These are phyloP conservation scores for Clarias laeviceps DNA, from an alignment of 2,797 vertebrate genomes.

Conservation along the genomic window DNA sequence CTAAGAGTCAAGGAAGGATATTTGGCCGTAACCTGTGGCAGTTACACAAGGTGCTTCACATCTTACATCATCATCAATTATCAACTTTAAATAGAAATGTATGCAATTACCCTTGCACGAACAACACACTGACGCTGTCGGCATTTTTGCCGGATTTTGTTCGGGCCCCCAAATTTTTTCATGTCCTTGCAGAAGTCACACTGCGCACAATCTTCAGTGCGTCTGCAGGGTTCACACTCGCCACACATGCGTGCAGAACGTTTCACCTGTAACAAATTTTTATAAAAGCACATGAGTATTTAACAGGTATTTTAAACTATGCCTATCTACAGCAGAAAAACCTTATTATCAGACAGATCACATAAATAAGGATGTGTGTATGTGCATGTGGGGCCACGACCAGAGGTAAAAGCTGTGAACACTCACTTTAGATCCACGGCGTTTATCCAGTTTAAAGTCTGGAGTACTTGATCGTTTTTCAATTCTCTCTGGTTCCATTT, in stretches of 20 bases:
- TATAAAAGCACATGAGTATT: not conserved
- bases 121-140: constrained; percentile 92
- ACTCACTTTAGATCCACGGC: constrained; percentile 78
- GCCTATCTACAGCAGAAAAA: not conserved
- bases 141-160: constrained; percentile 96
- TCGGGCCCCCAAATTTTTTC: constrained; percentile 97
- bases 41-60: not conserved
- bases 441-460: constrained; percentile 77
- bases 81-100: not conserved
- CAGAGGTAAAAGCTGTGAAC: not conserved
- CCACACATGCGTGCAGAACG: constrained; percentile 94
- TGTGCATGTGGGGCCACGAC: too few species aligned
- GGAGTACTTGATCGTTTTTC: constrained; percentile 75
- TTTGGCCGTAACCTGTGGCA: not conserved
- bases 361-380: not conserved
- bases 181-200: constrained; percentile 98
- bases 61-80: not conserved
- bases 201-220: constrained; percentile 90
- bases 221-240: constrained; percentile 89
- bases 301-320: not conserved
- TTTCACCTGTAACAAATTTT: constrained; percentile 77
- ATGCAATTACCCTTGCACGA: constrained; percentile 83
- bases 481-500: constrained; percentile 76
- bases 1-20: not conserved
- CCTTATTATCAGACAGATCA: not conserved